A percentile compares a stretch with the other conserved stretches of the same genome.
Evolutionary conservation across 2,888 invertebrate species (phyloP).

Genomic region (Macrosiphum euphorbiae): DNA sequence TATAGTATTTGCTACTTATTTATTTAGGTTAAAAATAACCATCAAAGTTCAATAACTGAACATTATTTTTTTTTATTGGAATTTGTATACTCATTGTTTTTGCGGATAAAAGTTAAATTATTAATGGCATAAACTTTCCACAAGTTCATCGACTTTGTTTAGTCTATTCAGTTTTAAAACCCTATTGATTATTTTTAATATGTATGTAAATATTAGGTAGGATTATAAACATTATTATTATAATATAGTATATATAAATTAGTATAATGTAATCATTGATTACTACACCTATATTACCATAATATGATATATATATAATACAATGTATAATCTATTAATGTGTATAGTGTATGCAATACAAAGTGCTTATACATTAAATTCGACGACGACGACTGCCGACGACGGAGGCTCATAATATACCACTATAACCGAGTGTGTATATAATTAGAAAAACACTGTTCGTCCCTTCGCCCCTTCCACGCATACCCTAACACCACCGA

Average conservation of each 20-base stretch:
- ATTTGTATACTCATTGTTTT: background rate
- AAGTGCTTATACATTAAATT: background rate
- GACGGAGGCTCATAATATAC: background rate
- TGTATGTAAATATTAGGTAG: too few species aligned
- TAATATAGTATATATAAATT: too few species aligned
- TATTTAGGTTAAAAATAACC: background rate
- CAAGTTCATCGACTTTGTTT: background rate
- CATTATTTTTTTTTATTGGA: background rate
- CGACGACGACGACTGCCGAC: background rate
- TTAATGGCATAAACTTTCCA: background rate
- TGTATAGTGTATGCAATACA: background rate
- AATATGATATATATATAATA: background rate
- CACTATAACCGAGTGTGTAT: background rate
- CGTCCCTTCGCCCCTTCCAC: background rate
- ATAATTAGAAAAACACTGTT: conserved; percentile 13
- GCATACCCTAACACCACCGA: background rate
- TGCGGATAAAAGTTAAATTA: background rate
- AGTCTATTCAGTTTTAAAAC: background rate
- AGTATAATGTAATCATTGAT: background rate
- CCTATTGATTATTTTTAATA: background rate
- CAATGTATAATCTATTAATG: too few species aligned
- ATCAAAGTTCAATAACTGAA: background rate
- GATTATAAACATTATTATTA: background rate
- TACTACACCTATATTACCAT: background rate
- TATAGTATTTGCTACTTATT: background rate